Percentiles rank a stretch among this genome's conserved stretches.
Conservation (phyloP, 1,140 invertebrate genomes). For the Panagrolaimus sp. region DNA sequence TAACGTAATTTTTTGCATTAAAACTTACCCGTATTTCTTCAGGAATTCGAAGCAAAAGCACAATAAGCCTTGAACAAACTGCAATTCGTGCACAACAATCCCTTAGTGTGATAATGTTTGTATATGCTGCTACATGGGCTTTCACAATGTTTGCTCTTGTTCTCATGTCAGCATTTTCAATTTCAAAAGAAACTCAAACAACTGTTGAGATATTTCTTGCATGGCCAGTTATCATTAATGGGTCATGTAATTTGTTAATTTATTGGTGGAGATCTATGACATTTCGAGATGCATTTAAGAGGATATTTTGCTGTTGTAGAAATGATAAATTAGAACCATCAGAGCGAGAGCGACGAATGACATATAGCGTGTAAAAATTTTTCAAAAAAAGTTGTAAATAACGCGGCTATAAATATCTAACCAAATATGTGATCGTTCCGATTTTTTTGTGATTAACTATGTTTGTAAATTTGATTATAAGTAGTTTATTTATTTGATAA, state of each 20-base stretch:
- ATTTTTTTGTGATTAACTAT: no score
- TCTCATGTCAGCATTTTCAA: background rate
- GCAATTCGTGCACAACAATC: background rate
- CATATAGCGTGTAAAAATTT: conserved; percentile 22
- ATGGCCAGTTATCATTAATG: conserved; percentile 3
- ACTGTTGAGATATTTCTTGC: background rate
- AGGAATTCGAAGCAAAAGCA: background rate
- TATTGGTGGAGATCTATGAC: background rate
- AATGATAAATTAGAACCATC: no score
- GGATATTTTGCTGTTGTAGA: no score
- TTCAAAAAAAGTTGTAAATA: no score
- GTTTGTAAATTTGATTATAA: no score
- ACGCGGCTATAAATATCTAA: no score
- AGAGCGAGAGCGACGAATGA: background rate
- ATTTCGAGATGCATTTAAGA: background rate
- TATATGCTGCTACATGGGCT: conserved; percentile 3
- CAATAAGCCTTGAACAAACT: background rate
- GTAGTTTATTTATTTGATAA: no score
- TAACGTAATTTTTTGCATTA: no score
- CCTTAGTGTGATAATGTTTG: background rate
- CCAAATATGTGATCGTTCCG: no score
- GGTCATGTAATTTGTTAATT: background rate
- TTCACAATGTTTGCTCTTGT: background rate
- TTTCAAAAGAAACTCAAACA: background rate
- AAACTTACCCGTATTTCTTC: no score